Conservation (phyloP, 1,140 invertebrate genomes). For the Pseudomyrmex gracilis region DNA sequence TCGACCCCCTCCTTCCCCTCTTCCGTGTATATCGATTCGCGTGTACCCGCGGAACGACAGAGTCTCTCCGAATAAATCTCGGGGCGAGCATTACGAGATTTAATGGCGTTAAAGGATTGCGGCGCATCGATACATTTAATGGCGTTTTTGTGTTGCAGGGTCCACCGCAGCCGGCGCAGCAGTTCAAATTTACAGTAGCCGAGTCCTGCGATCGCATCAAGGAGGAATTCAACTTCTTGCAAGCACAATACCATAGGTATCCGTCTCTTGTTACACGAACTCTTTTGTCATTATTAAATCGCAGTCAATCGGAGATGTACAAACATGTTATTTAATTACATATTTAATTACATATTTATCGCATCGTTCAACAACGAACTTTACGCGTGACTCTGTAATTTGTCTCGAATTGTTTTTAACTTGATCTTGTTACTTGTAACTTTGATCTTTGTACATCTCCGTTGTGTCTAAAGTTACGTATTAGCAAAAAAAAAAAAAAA, state of each 20-base stretch:
- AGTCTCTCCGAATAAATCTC: constrained; percentile 37
- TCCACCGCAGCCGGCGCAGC: constrained; percentile 93
- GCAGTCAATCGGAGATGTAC: constrained; percentile 22
- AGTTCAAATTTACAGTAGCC: constrained; percentile 96
- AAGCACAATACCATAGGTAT: constrained; percentile 95
- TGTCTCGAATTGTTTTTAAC: not conserved
- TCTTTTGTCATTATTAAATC: not conserved
- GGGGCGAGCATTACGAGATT: constrained; percentile 15
- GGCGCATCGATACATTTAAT: constrained; percentile 44
- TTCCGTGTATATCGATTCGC: constrained; percentile 10
- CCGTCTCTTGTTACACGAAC: constrained; percentile 66
- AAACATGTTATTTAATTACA: not conserved
- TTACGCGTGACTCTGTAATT: not conserved
- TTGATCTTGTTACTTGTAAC: not conserved
- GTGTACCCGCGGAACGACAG: not conserved
- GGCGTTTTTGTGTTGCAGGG: constrained; percentile 88
- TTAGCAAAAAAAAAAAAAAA: no score
- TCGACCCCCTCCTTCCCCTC: not conserved
- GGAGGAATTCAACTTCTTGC: constrained; percentile 94
- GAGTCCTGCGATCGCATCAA: constrained; percentile 97
- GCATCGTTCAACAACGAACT: not conserved
- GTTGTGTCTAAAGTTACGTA: not conserved
- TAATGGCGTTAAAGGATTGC: constrained; percentile 33
- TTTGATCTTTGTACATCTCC: constrained; percentile 2
- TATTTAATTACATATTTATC: not conserved